These are phyloP conservation scores for Mus spretus DNA, from an alignment of 2,797 vertebrate genomes.

Conservation along the genomic window DNA sequence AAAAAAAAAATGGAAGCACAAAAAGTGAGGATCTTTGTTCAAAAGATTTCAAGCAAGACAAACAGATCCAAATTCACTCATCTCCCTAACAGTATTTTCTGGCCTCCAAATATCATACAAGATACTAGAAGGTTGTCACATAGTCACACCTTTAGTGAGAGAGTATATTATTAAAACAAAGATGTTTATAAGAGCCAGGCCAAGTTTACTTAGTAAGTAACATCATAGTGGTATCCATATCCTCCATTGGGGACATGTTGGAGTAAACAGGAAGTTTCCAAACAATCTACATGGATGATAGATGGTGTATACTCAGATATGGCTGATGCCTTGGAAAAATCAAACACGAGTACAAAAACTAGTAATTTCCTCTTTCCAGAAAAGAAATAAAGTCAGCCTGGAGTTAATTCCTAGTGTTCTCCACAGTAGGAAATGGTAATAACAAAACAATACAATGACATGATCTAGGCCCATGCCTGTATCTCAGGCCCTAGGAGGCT, in stretches of 20 bases:
- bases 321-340: slow-evolving; percentile 56
- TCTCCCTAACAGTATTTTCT: not conserved
- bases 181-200: slow-evolving; percentile 74
- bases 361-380: slow-evolving; percentile 53
- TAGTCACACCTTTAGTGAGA: slow-evolving; percentile 24
- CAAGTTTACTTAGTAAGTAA: slow-evolving; percentile 69
- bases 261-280: slow-evolving; percentile 80
- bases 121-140: not conserved
- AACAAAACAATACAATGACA: not conserved
- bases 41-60: slow-evolving; percentile 23
- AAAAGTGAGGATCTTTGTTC: slow-evolving; percentile 53
- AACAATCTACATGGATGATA: slow-evolving; percentile 60
- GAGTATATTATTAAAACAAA: slow-evolving; percentile 60
- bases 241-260: slow-evolving; percentile 53
- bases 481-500: not conserved
- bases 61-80: not conserved
- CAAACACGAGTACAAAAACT: slow-evolving; percentile 54
- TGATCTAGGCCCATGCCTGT: not conserved
- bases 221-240: slow-evolving; percentile 61
- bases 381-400: not conserved
- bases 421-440: slow-evolving; percentile 7
- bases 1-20: slow-evolving; percentile 66
- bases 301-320: not conserved
- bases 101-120: not conserved
- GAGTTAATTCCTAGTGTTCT: not conserved